Evolutionary conservation across 1,140 invertebrate species (phyloP).

Genomic region (Dolichoris vasculosae): DNA sequence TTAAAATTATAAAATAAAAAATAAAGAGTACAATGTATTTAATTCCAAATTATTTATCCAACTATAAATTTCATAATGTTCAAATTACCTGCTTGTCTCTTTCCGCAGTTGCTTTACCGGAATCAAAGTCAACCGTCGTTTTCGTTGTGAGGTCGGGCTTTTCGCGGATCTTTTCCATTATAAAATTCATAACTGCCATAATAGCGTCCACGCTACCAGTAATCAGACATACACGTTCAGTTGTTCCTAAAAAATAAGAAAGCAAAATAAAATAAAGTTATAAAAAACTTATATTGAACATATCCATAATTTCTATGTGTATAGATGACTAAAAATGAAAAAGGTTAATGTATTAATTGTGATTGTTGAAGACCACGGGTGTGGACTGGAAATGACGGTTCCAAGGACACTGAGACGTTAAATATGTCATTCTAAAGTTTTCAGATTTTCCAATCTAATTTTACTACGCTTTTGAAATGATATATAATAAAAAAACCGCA

Average conservation of each 20-base stretch:
- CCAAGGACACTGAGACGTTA: slow-evolving; percentile 37
- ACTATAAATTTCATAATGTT: background rate
- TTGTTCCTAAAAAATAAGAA: slow-evolving; percentile 84
- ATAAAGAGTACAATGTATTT: background rate
- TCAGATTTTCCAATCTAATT: background rate
- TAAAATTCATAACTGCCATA: slow-evolving; percentile 94
- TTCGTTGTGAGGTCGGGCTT: slow-evolving; percentile 94
- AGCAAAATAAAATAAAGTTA: slow-evolving; percentile 5
- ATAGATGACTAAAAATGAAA: slow-evolving; percentile 19
- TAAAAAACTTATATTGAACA: background rate
- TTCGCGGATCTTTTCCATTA: slow-evolving; percentile 98
- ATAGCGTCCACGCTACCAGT: slow-evolving; percentile 95
- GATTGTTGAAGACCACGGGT: slow-evolving; percentile 32
- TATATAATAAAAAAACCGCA: background rate
- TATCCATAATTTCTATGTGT: background rate
- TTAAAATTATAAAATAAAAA: background rate
- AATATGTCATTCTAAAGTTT: slow-evolving; percentile 34
- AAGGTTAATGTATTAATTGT: slow-evolving; percentile 45
- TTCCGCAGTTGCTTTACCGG: slow-evolving; percentile 84
- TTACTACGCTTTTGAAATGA: background rate
- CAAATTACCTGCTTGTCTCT: slow-evolving; percentile 83
- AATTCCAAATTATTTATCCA: background rate
- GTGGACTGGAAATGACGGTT: slow-evolving; percentile 29
- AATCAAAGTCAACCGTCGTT: slow-evolving; percentile 80
- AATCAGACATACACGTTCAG: slow-evolving; percentile 97